These are phyloP conservation scores for Pseudopleuronectes americanus DNA, from an alignment of 2,797 vertebrate genomes.

Conservation along the genomic window DNA sequence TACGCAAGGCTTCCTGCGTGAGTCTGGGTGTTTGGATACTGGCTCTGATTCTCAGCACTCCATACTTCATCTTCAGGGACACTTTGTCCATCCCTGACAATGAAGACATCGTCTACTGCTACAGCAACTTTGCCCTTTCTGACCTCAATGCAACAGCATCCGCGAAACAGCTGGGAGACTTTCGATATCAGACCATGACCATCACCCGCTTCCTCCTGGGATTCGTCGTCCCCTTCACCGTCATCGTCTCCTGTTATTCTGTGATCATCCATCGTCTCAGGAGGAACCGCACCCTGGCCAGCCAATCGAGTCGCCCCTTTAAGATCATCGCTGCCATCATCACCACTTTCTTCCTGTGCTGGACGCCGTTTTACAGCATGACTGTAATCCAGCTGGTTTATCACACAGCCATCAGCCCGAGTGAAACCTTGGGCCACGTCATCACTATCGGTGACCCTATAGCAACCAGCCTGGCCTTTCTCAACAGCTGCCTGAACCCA, in stretches of 20 bases:
- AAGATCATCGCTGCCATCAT: conserved; percentile 91
- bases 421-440: conserved; percentile 62
- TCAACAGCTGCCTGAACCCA: conserved; percentile 88
- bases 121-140: conserved; percentile 87
- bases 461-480: conserved; percentile 81
- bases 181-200: conserved; percentile 85
- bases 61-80: conserved; percentile 88
- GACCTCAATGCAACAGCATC: conserved; percentile 70
- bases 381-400: conserved; percentile 84
- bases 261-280: conserved; percentile 84
- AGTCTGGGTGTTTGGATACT: conserved; percentile 85
- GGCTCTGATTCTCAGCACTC: conserved; percentile 86
- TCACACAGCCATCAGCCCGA: conserved; percentile 65
- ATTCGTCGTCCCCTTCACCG: conserved; percentile 87
- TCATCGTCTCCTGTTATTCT: conserved; percentile 88
- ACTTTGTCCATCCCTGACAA: conserved; percentile 61
- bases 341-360: conserved; percentile 90
- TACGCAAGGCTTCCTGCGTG: conserved; percentile 80
- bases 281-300: conserved; percentile 81
- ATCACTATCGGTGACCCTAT: conserved; percentile 79
- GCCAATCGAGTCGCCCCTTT: conserved; percentile 85
- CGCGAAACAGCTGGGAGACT: conserved; percentile 66
- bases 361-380: conserved; percentile 90
- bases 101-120: conserved; percentile 84
- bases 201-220: conserved; percentile 86